Conservation (phyloP, 1,140 invertebrate species). For the Neodiprion pinetum region DNA sequence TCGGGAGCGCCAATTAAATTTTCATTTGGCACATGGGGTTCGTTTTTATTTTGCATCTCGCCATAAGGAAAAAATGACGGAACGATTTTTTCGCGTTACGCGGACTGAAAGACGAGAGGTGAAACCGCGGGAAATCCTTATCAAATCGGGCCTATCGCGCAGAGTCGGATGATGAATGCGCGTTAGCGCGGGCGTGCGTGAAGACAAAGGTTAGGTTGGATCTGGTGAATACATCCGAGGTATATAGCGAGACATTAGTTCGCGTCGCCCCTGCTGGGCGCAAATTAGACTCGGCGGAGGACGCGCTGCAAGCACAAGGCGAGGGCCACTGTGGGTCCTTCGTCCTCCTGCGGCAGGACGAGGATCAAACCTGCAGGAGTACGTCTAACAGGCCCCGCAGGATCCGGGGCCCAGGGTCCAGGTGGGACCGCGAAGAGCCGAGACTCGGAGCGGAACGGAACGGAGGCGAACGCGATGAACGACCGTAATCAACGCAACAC, state of each 20-base stretch:
- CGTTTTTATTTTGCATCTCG: too few relatives aligned
- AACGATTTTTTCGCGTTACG: too few relatives aligned
- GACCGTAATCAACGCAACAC: conserved; percentile 57
- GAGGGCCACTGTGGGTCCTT: conserved; percentile 27
- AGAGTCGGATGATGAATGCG: conserved; percentile 50
- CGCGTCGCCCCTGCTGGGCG: conserved; percentile 56
- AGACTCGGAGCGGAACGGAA: conserved; percentile 18
- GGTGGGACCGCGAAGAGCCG: background rate
- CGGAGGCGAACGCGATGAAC: conserved; percentile 50
- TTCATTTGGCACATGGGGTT: too few relatives aligned
- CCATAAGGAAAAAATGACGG: too few relatives aligned
- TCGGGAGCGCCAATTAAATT: too few relatives aligned
- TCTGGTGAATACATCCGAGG: conserved; percentile 46
- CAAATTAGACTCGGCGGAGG: conserved; percentile 53
- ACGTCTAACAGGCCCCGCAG: conserved; percentile 11
- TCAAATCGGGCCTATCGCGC: background rate
- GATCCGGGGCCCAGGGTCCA: conserved; percentile 13
- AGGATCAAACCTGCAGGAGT: conserved; percentile 17
- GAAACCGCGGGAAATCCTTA: too few relatives aligned
- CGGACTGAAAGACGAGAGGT: too few relatives aligned
- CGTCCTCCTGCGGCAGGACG: conserved; percentile 22
- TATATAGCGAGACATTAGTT: conserved; percentile 54
- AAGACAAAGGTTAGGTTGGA: conserved; percentile 49
- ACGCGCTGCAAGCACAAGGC: conserved; percentile 27
- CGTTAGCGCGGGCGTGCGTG: conserved; percentile 54